Conservation (phyloP, 2,888 invertebrate species). For the Mesoligia furuncula region DNA sequence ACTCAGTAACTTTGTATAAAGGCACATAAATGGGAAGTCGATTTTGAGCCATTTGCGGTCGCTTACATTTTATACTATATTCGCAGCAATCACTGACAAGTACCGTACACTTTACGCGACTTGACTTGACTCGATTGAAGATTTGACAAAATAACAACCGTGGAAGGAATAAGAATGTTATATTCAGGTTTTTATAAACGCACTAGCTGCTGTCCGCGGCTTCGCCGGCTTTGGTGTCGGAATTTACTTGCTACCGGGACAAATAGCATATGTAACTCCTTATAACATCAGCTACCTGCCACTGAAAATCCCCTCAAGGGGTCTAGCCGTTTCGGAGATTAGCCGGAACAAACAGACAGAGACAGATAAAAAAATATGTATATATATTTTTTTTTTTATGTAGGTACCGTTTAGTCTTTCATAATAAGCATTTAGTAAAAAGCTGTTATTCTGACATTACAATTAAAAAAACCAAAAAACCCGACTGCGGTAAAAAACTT, state of each 20-base stretch:
- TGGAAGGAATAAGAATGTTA: background rate
- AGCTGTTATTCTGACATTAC: too few relatives aligned
- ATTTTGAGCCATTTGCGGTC: constrained; percentile 42
- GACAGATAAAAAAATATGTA: too few relatives aligned
- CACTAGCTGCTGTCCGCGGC: background rate
- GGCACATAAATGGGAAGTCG: constrained; percentile 23
- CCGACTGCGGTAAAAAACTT: too few relatives aligned
- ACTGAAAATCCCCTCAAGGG: background rate
- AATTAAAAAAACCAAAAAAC: too few relatives aligned
- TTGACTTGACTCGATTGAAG: constrained; percentile 18
- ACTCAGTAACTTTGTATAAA: constrained; percentile 30
- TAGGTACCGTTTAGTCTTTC: too few relatives aligned
- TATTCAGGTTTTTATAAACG: background rate
- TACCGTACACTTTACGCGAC: constrained; percentile 14
- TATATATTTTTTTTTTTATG: too few relatives aligned
- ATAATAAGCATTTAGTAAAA: too few relatives aligned
- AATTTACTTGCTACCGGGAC: background rate
- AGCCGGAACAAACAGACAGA: too few relatives aligned
- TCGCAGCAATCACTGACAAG: constrained; percentile 52
- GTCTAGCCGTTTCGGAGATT: too few relatives aligned
- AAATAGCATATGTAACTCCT: background rate
- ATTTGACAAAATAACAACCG: constrained; percentile 30
- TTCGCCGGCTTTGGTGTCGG: background rate
- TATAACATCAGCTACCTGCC: background rate
- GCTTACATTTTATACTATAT: constrained; percentile 33